A percentile compares a stretch with the other conserved stretches of the same genome.
phyloP scores from a whole-genome alignment of 2,797 vertebrate genomes.

The Hypotaenidia philippensis region DNA sequence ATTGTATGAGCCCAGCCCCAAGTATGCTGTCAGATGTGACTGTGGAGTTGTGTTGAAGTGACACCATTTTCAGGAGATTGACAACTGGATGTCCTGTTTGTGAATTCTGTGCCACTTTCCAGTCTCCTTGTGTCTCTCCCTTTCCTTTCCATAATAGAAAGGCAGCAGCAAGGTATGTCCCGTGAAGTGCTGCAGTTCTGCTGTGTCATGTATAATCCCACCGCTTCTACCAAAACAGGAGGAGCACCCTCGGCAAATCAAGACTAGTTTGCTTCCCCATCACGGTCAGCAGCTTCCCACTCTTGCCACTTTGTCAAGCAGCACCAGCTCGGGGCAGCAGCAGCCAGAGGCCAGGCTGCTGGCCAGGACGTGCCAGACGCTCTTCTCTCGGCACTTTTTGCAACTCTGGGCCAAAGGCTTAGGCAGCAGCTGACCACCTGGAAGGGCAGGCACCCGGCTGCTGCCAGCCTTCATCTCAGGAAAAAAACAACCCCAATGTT shows the following conservation, averaged over 20 bases:
- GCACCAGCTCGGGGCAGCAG: background rate
- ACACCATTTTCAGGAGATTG: background rate
- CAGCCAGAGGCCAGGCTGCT: background rate
- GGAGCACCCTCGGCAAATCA: background rate
- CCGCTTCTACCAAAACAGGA: background rate
- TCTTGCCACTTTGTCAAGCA: background rate
- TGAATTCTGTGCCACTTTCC: background rate
- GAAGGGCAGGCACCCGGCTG: background rate
- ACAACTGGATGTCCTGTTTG: background rate
- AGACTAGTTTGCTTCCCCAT: background rate
- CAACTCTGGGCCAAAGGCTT: background rate
- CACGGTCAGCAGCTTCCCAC: background rate
- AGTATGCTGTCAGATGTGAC: background rate
- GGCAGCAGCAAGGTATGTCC: too few species aligned
- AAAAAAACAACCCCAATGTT: fast-evolving
- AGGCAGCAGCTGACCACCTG: background rate
- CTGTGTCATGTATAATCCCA: fast-evolving
- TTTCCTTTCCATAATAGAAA: background rate
- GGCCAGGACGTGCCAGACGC: background rate
- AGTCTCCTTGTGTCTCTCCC: background rate
- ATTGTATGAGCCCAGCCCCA: background rate
- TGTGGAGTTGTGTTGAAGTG: background rate
- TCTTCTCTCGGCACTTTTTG: background rate
- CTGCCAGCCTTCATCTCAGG: background rate
- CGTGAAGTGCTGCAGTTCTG: background rate